Evolutionary conservation across 2,888 invertebrate genomes (phyloP), one percentile per base, ranked within the genome.

Genomic region (Deilephila elpenor): DNA sequence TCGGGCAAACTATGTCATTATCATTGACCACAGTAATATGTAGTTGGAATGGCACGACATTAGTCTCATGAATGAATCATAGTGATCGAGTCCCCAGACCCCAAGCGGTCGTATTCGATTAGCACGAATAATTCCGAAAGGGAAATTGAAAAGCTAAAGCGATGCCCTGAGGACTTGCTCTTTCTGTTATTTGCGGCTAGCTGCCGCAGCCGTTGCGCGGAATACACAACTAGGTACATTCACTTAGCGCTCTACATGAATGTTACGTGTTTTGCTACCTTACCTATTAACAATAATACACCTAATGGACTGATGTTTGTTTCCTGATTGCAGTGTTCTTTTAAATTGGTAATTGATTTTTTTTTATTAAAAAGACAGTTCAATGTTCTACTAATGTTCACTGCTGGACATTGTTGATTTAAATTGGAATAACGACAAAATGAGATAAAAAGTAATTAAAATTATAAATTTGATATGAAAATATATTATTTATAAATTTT

Each of bases 111-210:
- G 93, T 92, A 93, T 93, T 93, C 93, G 93, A 94, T 94, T 94
- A 94, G 93, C 88, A 90, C 91, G 91, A 93, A 93, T 94, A 93
- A 94, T 94, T 93, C 92, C 90, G 92, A 94, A 94, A 94, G 93
- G 94, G 94, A 94, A 94, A 94, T 94, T 94, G 94, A 94, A 94
- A 93, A 93, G 93, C 93, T 92, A 90, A 91, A 92, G 92, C 91
- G 92, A 93, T 92, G 91, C 93, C 93, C 93, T 84, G 86, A 93
- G 94, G 94, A 93, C 89, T 92, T 91, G 93, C 93, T 93, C 93
- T 93, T 93, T 93, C 93, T 93, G 91, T 92, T 93, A 93, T 92
- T 93, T 92, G 93, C 89, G 92, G 92, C 86, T 86, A 87, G 88
- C 86, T 86, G 86, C 84, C 84, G 83, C 86, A 85, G 85, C 84